Evolutionary conservation across 2,797 vertebrate species (phyloP).

Genomic region (Phoeniculus purpureus): DNA sequence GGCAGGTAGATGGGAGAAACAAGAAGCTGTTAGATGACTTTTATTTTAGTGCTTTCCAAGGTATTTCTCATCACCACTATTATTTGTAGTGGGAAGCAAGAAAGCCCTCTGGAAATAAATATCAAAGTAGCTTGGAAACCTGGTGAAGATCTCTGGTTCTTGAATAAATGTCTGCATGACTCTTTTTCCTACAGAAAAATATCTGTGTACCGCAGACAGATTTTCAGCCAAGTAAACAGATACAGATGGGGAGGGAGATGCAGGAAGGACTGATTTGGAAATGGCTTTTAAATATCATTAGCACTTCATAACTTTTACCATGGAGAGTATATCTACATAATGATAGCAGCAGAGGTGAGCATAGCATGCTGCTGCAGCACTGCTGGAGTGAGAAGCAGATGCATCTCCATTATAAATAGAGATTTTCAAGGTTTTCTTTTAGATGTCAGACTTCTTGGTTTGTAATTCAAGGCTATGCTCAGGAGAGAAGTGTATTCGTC

Average conservation of each 20-base stretch:
- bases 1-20: neutral
- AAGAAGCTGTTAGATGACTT: conserved; percentile 14
- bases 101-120: conserved; percentile 24
- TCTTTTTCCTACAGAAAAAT: neutral
- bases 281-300: conserved; percentile 26
- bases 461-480: conserved; percentile 42
- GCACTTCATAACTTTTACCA: neutral
- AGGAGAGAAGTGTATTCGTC: conserved; percentile 9
- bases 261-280: conserved; percentile 11
- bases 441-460: neutral
- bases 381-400: conserved; percentile 2
- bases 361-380: neutral
- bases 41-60: conserved; percentile 10
- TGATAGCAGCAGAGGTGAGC: neutral
- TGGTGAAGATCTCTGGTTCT: conserved; percentile 23
- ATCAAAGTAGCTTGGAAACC: conserved; percentile 41
- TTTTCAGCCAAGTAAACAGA: neutral
- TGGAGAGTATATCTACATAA: neutral
- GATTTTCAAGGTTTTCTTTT: conserved; percentile 26
- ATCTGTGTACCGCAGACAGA: neutral
- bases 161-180: neutral
- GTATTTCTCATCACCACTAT: conserved; percentile 9
- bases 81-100: conserved; percentile 34
- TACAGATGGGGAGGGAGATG: neutral
- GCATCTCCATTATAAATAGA: conserved; percentile 16